These are phyloP conservation scores for Neolamprologus variostigma DNA, from an alignment of 2,113 vertebrate species.

Conservation along the genomic window DNA sequence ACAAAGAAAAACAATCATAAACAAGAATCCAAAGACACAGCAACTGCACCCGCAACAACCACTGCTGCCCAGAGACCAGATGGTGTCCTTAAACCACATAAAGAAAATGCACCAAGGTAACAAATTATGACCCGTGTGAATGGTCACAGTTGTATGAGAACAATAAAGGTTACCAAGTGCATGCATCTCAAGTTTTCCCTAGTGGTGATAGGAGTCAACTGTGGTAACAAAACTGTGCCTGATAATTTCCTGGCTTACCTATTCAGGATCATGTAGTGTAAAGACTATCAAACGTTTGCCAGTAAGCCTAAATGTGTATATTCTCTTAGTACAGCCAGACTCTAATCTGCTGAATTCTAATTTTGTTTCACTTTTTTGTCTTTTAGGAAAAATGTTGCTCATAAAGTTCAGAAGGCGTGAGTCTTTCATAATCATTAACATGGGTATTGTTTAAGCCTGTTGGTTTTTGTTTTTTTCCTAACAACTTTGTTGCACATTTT, in stretches of 20 bases:
- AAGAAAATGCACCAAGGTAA: conserved; percentile 45
- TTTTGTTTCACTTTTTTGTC: not conserved
- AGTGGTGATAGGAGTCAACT: not conserved
- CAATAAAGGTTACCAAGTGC: not conserved
- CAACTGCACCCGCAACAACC: not conserved
- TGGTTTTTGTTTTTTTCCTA: not conserved
- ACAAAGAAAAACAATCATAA: conserved; percentile 29
- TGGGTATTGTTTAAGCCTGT: not conserved
- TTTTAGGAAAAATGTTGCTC: conserved; percentile 49
- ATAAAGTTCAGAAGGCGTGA: conserved; percentile 60
- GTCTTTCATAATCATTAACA: not conserved
- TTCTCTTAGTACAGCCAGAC: not conserved
- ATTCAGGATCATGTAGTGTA: not conserved
- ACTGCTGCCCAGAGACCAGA: conserved; percentile 4
- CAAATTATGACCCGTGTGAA: not conserved
- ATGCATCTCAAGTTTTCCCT: not conserved
- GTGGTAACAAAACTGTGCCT: not conserved
- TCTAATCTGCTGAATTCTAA: not conserved
- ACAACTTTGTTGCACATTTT: not conserved
- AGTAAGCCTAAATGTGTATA: not conserved
- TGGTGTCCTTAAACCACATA: conserved; percentile 26
- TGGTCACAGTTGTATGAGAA: not conserved
- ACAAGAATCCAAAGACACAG: conserved; percentile 29
- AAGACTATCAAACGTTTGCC: not conserved
- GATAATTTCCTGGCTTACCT: not conserved